Percentiles rank a stretch among this genome's conserved stretches.
These are phyloP conservation scores for Luehdorfia chinensis DNA, from an alignment of 1,140 invertebrate genomes.

Conservation along the genomic window DNA sequence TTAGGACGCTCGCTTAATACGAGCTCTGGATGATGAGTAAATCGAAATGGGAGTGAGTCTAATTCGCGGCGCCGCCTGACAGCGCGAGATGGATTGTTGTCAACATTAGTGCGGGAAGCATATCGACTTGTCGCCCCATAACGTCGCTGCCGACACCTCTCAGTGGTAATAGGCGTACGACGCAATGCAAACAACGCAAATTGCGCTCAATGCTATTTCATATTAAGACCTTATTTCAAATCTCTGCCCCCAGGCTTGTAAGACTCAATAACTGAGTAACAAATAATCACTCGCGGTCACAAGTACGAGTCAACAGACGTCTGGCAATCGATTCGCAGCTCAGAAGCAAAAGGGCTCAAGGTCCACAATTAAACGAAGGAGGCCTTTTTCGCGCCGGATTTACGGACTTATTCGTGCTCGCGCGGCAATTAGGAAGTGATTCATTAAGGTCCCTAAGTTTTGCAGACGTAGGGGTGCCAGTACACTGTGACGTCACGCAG, in stretches of 20 bases:
- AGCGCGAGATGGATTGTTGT: slow-evolving; percentile 71
- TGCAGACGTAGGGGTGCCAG: slow-evolving; percentile 73
- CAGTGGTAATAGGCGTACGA: not conserved
- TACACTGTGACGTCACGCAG: slow-evolving; percentile 58
- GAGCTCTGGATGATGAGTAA: slow-evolving; percentile 51
- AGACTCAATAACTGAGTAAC: slow-evolving; percentile 40
- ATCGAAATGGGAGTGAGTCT: slow-evolving; percentile 71
- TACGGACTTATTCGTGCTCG: slow-evolving; percentile 68
- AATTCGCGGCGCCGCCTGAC: slow-evolving; percentile 68
- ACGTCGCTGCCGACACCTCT: slow-evolving; percentile 22
- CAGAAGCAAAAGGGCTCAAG: slow-evolving; percentile 57
- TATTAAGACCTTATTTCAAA: not conserved
- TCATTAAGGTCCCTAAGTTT: slow-evolving; percentile 76
- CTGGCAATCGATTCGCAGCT: slow-evolving; percentile 62
- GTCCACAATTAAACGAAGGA: slow-evolving; percentile 55
- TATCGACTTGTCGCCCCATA: slow-evolving; percentile 60
- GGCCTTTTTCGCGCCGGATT: slow-evolving; percentile 57
- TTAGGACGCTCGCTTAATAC: slow-evolving; percentile 43
- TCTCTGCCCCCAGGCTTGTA: not conserved
- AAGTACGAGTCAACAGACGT: slow-evolving; percentile 48
- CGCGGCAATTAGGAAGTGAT: slow-evolving; percentile 75
- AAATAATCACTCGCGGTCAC: slow-evolving; percentile 51
- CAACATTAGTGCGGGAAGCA: slow-evolving; percentile 71
- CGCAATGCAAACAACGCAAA: not conserved
- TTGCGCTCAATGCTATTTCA: not conserved